Percentiles rank a stretch among this genome's conserved stretches.
phyloP scores from a whole-genome alignment of 2,888 invertebrate genomes.

The Campoplex nolae region DNA sequence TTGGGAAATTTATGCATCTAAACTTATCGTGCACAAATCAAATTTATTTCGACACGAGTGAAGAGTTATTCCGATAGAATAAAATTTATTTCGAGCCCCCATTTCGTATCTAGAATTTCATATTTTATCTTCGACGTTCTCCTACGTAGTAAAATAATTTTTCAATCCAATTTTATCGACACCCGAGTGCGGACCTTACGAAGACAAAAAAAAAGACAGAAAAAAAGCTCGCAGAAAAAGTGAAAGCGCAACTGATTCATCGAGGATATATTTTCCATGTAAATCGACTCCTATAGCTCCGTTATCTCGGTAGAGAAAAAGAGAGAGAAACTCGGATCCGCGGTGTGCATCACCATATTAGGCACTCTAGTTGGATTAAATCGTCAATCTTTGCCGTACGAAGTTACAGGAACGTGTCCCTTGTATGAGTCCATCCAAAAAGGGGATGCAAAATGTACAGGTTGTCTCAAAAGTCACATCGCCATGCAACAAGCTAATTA shows the following conservation, averaged over 20 bases:
- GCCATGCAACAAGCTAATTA: background rate
- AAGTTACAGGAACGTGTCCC: conserved; percentile 43
- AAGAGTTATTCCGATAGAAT: conserved; percentile 5
- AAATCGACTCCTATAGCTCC: background rate
- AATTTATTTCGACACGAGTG: background rate
- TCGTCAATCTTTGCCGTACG: conserved; percentile 66
- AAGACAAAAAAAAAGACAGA: background rate
- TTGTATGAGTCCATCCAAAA: conserved; percentile 32
- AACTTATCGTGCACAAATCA: background rate
- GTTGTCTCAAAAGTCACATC: background rate
- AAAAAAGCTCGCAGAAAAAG: background rate
- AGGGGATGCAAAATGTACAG: conserved; percentile 11
- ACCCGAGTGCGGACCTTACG: background rate
- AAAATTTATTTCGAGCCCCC: background rate
- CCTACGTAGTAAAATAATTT: background rate
- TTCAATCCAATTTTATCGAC: conserved; percentile 19
- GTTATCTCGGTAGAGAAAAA: conserved; percentile 1
- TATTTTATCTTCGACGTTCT: background rate
- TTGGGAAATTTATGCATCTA: background rate
- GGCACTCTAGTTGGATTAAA: conserved; percentile 67
- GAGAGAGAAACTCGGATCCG: conserved; percentile 20
- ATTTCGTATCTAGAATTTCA: background rate
- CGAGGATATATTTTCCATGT: conserved; percentile 23
- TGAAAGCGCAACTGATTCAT: conserved; percentile 31
- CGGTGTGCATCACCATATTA: conserved; percentile 40